Percentiles rank a stretch among this genome's conserved stretches.
Evolutionary conservation across 2,797 vertebrate species (phyloP).

Genomic region (Echiichthys vipera): DNA sequence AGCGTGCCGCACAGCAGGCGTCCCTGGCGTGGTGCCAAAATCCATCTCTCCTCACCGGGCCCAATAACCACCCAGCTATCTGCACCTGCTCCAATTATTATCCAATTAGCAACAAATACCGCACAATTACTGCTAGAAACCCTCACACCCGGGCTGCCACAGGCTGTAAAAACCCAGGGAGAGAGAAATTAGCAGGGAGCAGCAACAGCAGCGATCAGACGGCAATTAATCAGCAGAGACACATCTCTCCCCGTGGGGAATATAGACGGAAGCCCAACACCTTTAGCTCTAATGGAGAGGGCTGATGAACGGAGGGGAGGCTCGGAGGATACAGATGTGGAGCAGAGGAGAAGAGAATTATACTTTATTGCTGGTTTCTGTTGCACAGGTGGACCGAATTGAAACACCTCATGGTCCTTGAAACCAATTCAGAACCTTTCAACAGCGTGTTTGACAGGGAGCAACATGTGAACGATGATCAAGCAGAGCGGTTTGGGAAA

Average conservation of each 20-base stretch:
- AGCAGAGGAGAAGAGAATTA: constrained; percentile 12
- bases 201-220: constrained; percentile 77
- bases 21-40: constrained; percentile 72
- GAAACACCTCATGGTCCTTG: neutral
- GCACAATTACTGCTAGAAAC: constrained; percentile 84
- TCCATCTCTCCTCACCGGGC: constrained; percentile 73
- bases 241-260: constrained; percentile 55
- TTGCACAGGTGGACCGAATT: constrained; percentile 33
- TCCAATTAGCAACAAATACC: constrained; percentile 88
- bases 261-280: constrained; percentile 63
- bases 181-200: constrained; percentile 77
- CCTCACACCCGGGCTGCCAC: constrained; percentile 66
- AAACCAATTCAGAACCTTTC: constrained; percentile 4
- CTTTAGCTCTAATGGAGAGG: constrained; percentile 66
- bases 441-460: neutral
- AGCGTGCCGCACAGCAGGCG: constrained; percentile 66
- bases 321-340: constrained; percentile 49
- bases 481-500: neutral
- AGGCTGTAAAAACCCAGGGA: constrained; percentile 69
- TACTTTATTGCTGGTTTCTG: constrained; percentile 37
- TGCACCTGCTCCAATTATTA: constrained; percentile 89
- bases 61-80: constrained; percentile 81
- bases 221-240: constrained; percentile 81
- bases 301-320: constrained; percentile 41
- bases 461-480: neutral